Evolutionary conservation across 2,888 invertebrate genomes (phyloP).

Genomic region (Noctua janthina): DNA sequence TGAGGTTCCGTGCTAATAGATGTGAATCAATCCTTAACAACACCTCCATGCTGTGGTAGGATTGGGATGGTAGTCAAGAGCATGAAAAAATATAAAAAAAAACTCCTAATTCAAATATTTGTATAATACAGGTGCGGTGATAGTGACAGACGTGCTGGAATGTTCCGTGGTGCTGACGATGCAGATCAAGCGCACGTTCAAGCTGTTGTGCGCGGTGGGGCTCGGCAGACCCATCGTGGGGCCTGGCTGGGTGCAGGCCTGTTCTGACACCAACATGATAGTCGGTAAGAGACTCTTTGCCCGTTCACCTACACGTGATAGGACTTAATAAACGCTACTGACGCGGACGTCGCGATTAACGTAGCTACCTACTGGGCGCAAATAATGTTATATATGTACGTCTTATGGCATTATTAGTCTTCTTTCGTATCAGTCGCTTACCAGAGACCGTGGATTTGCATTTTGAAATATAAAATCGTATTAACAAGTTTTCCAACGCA

Average conservation of each 20-base stretch:
- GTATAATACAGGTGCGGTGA: constrained; percentile 84
- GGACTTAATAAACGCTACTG: neutral
- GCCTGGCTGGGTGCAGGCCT: constrained; percentile 84
- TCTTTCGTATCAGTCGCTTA: too few species aligned
- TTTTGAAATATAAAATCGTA: too few species aligned
- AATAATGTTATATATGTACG: too few species aligned
- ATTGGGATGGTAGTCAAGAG: neutral
- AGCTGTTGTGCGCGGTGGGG: constrained; percentile 91
- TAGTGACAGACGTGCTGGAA: constrained; percentile 88
- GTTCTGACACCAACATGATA: constrained; percentile 77
- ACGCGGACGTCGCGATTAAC: neutral
- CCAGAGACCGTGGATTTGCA: too few species aligned
- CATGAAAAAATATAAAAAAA: neutral
- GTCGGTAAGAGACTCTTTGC: constrained; percentile 76
- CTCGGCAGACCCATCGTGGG: constrained; percentile 91
- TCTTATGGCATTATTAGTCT: too few species aligned
- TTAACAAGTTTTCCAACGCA: too few species aligned
- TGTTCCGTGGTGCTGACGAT: constrained; percentile 89
- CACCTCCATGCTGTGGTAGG: neutral
- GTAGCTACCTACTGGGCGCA: neutral
- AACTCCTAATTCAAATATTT: neutral
- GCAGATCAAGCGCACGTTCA: constrained; percentile 90
- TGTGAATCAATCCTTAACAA: neutral
- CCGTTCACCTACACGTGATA: neutral
- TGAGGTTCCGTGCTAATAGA: neutral